These are phyloP conservation scores for Onychorhynchus coronatus DNA, from an alignment of 2,113 vertebrate species.

Conservation along the genomic window DNA sequence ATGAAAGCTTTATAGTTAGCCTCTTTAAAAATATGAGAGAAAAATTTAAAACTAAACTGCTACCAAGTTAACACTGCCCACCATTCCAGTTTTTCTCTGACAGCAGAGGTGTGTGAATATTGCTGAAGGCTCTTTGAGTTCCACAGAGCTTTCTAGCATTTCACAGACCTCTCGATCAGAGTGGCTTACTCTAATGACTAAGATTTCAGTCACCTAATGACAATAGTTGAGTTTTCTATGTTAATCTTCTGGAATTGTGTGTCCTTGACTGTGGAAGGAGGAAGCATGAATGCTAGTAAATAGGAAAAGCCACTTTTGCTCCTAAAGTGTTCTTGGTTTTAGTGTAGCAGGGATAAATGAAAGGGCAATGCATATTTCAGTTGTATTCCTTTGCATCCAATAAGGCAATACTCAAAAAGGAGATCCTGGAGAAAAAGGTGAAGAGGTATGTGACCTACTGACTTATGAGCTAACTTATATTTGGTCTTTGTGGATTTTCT, in stretches of 20 bases:
- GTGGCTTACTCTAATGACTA: background rate
- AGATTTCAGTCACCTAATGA: background rate
- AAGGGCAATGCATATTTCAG: background rate
- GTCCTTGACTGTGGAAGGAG: background rate
- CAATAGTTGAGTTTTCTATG: background rate
- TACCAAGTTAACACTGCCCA: background rate
- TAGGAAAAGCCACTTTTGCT: background rate
- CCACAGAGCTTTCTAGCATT: background rate
- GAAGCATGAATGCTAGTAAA: background rate
- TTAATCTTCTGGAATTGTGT: background rate
- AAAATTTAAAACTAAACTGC: background rate
- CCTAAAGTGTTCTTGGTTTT: background rate
- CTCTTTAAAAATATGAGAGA: background rate
- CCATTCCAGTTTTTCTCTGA: background rate
- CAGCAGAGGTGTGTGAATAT: background rate
- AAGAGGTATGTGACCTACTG: constrained; percentile 68
- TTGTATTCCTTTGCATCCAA: constrained; percentile 37
- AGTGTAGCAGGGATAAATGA: background rate
- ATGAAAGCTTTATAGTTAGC: background rate
- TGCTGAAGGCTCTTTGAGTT: background rate
- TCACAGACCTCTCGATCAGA: background rate
- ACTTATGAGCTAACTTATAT: background rate
- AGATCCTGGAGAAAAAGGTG: constrained; percentile 76
- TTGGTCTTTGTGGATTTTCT: background rate
- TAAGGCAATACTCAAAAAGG: constrained; percentile 83